A percentile compares a stretch with the other conserved stretches of the same genome.
These are phyloP conservation scores for Euwallacea similis DNA, from an alignment of 1,140 invertebrate genomes.

Conservation along the genomic window DNA sequence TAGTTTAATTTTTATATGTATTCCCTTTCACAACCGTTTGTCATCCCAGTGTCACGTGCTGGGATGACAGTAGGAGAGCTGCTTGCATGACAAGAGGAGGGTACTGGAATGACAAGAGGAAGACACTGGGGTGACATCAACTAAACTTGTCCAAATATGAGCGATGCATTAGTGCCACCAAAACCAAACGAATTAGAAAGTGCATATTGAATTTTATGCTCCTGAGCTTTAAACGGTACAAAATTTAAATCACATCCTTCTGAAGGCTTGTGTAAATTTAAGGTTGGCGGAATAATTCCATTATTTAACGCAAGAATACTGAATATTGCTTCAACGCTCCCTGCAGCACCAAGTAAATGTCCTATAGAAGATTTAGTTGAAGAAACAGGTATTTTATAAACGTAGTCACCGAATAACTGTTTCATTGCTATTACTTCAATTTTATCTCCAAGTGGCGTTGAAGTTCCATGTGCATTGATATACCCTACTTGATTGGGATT, in stretches of 20 bases:
- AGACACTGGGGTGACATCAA: too few relatives aligned
- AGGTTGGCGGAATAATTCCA: background rate
- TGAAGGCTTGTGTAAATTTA: background rate
- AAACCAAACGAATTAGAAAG: background rate
- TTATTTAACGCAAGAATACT: background rate
- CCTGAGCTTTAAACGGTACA: background rate
- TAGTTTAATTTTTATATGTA: too few relatives aligned
- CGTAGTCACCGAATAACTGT: background rate
- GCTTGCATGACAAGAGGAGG: too few relatives aligned
- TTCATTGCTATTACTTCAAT: background rate
- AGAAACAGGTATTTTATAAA: background rate
- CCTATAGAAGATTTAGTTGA: background rate
- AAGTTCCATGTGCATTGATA: constrained; percentile 7
- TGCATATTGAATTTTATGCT: background rate
- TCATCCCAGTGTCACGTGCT: too few relatives aligned
- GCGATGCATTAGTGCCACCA: background rate
- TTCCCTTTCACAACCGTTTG: too few relatives aligned
- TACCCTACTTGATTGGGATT: background rate
- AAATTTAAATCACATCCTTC: too few relatives aligned
- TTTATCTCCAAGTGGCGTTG: background rate
- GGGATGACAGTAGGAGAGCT: too few relatives aligned
- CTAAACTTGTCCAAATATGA: too few relatives aligned
- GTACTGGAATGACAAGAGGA: too few relatives aligned
- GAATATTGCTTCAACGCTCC: background rate
- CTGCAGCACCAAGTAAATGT: background rate